phyloP scores from a whole-genome alignment of 1,140 invertebrate genomes.

The Lamellibrachia luymesi region DNA sequence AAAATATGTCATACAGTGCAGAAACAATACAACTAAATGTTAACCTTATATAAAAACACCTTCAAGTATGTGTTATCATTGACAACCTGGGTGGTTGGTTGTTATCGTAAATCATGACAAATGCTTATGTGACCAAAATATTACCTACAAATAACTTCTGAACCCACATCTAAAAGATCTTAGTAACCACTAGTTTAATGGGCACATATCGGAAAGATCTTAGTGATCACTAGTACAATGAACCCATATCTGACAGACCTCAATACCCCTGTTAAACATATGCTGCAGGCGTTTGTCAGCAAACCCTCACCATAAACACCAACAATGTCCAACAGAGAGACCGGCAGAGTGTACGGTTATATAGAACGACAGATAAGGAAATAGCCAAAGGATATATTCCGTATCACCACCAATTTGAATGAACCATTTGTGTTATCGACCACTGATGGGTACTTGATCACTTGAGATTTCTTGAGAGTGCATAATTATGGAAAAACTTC shows the following conservation, averaged over 20 bases:
- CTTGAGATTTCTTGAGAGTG: background rate
- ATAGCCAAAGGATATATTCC: background rate
- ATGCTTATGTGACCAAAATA: background rate
- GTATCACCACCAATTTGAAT: background rate
- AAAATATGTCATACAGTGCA: too few relatives aligned
- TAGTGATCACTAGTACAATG: background rate
- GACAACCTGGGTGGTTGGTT: background rate
- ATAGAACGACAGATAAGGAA: background rate
- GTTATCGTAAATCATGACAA: background rate
- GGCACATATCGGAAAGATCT: background rate
- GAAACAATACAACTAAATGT: background rate
- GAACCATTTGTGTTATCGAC: background rate
- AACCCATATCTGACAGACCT: background rate
- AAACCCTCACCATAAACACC: background rate
- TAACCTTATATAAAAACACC: background rate
- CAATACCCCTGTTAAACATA: background rate
- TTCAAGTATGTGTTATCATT: too few relatives aligned
- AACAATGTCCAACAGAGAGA: background rate
- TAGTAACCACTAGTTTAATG: background rate
- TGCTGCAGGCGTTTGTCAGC: background rate
- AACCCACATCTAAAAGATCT: background rate
- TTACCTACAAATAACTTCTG: background rate
- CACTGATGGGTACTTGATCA: background rate
- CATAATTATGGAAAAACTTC: background rate
- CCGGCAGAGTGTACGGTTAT: background rate